Percentiles rank a stretch among this genome's conserved stretches.
These are phyloP conservation scores for Digitonthophagus gazella DNA, from an alignment of 2,888 invertebrate species.

Conservation along the genomic window DNA sequence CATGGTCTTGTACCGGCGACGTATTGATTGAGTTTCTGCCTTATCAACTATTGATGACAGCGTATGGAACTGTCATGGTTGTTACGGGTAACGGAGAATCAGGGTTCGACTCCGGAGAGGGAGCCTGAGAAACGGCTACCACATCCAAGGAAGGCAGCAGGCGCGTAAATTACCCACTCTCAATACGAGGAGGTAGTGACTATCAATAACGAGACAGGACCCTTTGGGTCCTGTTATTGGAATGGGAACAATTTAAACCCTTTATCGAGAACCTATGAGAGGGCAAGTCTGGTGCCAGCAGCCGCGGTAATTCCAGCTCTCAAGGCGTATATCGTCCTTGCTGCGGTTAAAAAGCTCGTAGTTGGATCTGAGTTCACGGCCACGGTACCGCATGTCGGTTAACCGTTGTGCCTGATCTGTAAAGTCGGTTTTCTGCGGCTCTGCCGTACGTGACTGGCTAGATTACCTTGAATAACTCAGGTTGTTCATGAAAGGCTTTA, in stretches of 20 bases:
- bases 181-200: constrained; percentile 63
- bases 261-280: constrained; percentile 58
- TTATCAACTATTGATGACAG: constrained; percentile 68
- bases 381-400: constrained; percentile 29
- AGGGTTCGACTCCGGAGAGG: too few species aligned
- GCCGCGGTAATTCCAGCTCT: constrained; percentile 72
- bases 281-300: constrained; percentile 69
- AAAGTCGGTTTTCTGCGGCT: constrained; percentile 35
- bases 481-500: constrained; percentile 63
- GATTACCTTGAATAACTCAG: constrained; percentile 68
- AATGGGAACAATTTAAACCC: constrained; percentile 47
- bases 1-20: constrained; percentile 56
- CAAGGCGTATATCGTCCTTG: constrained; percentile 69
- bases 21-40: constrained; percentile 66
- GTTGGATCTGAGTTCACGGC: constrained; percentile 43
- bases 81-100: constrained; percentile 71
- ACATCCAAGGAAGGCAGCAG: constrained; percentile 72
- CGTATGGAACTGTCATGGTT: constrained; percentile 66
- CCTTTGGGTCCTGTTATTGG: constrained; percentile 58
- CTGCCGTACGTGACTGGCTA: constrained; percentile 43
- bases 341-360: constrained; percentile 56
- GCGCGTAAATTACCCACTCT: constrained; percentile 63
- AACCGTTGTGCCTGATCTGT: constrained; percentile 38
- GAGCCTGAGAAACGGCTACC: too few species aligned
- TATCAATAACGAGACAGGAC: constrained; percentile 65